phyloP scores from a whole-genome alignment of 2,888 invertebrate genomes.

The Coremacera marginata region DNA sequence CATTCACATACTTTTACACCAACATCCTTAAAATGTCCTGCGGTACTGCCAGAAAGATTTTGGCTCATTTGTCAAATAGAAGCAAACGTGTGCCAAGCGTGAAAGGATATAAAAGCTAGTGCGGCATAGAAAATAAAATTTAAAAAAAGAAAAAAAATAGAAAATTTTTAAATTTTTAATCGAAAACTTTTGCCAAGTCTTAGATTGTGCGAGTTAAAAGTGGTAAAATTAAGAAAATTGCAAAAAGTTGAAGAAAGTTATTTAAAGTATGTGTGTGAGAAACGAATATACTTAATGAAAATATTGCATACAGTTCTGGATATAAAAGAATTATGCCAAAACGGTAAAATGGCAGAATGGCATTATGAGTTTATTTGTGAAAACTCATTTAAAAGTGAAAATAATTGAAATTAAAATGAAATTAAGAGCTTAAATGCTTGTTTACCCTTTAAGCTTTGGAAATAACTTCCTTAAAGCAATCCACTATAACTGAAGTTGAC shows the following conservation, averaged over 20 bases:
- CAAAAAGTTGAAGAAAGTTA: too few species aligned
- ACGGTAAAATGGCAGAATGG: not conserved
- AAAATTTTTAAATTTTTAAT: not conserved
- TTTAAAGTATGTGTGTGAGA: not conserved
- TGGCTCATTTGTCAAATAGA: slow-evolving; percentile 30
- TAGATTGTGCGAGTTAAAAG: not conserved
- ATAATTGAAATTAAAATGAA: not conserved
- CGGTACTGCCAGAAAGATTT: not conserved
- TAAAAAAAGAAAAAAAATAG: not conserved
- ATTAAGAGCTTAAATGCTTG: not conserved
- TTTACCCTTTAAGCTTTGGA: too few species aligned
- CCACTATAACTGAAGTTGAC: not conserved
- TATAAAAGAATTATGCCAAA: too few species aligned
- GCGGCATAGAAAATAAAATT: not conserved
- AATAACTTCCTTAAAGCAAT: too few species aligned
- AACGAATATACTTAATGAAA: not conserved
- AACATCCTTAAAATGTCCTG: not conserved
- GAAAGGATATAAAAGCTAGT: not conserved
- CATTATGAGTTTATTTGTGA: not conserved
- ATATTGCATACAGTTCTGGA: not conserved
- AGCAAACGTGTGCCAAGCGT: slow-evolving; percentile 10
- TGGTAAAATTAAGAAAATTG: not conserved
- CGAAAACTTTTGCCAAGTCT: not conserved
- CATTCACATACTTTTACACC: not conserved
- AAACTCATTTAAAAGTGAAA: not conserved